phyloP scores from a whole-genome alignment of 2,888 invertebrate genomes.

The Caradrina clavipalpis region DNA sequence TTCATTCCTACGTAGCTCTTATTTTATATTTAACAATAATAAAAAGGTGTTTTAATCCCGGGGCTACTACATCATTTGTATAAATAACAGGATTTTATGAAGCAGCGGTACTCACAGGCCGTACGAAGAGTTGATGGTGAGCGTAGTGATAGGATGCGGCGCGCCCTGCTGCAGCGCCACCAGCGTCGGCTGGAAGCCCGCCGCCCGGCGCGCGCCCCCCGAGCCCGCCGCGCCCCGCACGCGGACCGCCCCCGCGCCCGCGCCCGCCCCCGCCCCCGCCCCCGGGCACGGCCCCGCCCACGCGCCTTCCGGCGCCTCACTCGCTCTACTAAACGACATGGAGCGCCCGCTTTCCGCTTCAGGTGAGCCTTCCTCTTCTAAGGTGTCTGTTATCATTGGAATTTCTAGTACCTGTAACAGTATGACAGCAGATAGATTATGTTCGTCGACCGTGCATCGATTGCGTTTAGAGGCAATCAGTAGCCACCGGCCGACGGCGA shows the following conservation, averaged over 20 bases:
- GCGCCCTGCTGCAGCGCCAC: constrained; percentile 97
- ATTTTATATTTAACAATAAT: too few species aligned
- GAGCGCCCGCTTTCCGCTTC: constrained; percentile 93
- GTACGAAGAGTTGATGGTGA: constrained; percentile 98
- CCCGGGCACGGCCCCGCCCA: constrained; percentile 74
- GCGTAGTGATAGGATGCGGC: constrained; percentile 96
- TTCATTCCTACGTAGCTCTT: too few species aligned
- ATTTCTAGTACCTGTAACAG: constrained; percentile 95
- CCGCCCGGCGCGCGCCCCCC: constrained; percentile 93
- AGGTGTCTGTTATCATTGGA: constrained; percentile 93
- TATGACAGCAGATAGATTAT: too few species aligned
- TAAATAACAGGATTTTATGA: too few species aligned
- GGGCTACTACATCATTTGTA: too few species aligned
- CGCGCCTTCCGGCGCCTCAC: constrained; percentile 73
- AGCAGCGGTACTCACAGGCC: constrained; percentile 95
- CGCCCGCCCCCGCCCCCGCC: constrained; percentile 61
- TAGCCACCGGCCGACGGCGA: too few species aligned
- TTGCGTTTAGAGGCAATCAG: too few species aligned
- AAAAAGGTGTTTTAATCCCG: too few species aligned
- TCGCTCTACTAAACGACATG: constrained; percentile 81
- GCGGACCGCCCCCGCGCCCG: constrained; percentile 69
- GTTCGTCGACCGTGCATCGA: too few species aligned
- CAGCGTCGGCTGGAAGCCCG: constrained; percentile 99
- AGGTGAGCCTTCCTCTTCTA: constrained; percentile 96
- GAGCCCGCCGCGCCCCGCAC: constrained; percentile 85